Evolutionary conservation across 2,797 vertebrate species (phyloP).

Genomic region (Enteromius thamalakanensis): DNA sequence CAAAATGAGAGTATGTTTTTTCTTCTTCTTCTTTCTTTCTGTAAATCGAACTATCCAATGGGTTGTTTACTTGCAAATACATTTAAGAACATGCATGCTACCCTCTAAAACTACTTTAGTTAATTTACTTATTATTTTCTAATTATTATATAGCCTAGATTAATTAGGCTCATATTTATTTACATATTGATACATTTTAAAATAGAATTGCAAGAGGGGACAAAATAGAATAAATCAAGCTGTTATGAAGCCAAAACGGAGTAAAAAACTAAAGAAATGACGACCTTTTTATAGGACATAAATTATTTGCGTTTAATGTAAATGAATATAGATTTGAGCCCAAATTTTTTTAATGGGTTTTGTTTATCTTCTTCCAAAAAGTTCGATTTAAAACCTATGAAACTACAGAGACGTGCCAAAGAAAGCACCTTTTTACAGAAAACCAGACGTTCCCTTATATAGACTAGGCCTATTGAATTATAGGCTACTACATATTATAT

Average conservation of each 20-base stretch:
- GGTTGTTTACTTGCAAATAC: background rate
- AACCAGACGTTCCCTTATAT: background rate
- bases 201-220: background rate
- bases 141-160: background rate
- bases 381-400: background rate
- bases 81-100: background rate
- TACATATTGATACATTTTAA: background rate
- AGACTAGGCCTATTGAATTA: background rate
- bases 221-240: background rate
- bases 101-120: background rate
- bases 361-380: background rate
- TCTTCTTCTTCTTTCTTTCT: background rate
- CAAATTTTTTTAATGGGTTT: background rate
- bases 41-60: background rate
- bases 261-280: background rate
- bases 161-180: background rate
- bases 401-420: background rate
- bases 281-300: background rate
- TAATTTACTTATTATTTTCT: background rate
- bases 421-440: background rate
- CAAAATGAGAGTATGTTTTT: background rate
- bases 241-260: background rate
- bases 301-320: background rate
- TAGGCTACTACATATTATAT: background rate
- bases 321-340: background rate